A percentile compares a stretch with the other conserved stretches of the same genome.
These are phyloP conservation scores for Eurystomus glaucurus DNA, from an alignment of 2,797 vertebrate genomes.

Conservation along the genomic window DNA sequence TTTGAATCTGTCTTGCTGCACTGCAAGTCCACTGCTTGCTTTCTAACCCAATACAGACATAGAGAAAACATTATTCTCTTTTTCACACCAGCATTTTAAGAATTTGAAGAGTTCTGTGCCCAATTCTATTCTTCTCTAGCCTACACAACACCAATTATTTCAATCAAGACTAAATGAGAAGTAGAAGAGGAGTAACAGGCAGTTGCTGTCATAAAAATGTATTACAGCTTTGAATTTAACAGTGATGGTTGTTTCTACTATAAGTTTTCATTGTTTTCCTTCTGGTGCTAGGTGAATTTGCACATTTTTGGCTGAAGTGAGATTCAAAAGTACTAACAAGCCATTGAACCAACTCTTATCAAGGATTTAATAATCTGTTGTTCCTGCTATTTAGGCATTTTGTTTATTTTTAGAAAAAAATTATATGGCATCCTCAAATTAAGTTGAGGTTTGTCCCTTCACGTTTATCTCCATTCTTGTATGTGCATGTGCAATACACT, in stretches of 20 bases:
- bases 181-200: background rate
- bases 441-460: background rate
- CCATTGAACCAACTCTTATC: background rate
- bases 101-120: background rate
- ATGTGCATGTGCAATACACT: accelerated
- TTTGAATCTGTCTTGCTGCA: background rate
- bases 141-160: background rate
- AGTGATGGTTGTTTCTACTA: background rate
- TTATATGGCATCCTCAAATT: background rate
- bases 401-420: background rate
- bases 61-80: background rate
- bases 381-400: background rate
- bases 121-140: background rate
- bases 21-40: background rate
- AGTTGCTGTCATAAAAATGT: background rate
- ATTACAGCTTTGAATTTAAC: background rate
- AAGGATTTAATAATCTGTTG: no score
- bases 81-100: background rate
- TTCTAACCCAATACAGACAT: background rate
- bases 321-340: background rate
- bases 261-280: background rate
- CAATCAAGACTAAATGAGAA: background rate
- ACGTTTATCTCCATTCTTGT: background rate
- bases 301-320: background rate
- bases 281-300: background rate